These are phyloP conservation scores for Oplegnathus fasciatus DNA, from an alignment of 2,113 vertebrate species.

Conservation along the genomic window DNA sequence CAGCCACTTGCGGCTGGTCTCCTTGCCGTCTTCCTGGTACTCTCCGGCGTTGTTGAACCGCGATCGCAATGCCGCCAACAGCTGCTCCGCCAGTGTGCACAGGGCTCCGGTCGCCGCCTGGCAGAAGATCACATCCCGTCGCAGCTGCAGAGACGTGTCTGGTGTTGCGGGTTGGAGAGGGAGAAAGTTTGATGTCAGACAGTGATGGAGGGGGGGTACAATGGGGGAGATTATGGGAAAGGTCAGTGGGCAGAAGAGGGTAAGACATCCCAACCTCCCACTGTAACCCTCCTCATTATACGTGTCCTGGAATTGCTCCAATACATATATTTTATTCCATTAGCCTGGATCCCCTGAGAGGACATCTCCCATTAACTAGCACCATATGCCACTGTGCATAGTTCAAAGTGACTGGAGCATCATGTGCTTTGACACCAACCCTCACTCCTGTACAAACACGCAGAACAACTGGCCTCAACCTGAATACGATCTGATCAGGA, in stretches of 20 bases:
- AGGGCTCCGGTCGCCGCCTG: slow-evolving; percentile 92
- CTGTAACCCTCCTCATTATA: slow-evolving; percentile 33
- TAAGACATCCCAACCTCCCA: background rate
- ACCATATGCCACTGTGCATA: slow-evolving; percentile 56
- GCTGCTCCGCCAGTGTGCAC: slow-evolving; percentile 93
- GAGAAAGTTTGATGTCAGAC: background rate
- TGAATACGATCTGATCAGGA: background rate
- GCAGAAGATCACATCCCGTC: slow-evolving; percentile 95
- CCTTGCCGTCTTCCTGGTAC: slow-evolving; percentile 95
- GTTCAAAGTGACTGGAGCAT: slow-evolving; percentile 49
- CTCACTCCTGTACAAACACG: slow-evolving; percentile 16
- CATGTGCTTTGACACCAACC: slow-evolving; percentile 23
- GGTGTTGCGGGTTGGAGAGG: slow-evolving; percentile 11
- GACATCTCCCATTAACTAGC: slow-evolving; percentile 53
- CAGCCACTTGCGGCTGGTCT: slow-evolving; percentile 98
- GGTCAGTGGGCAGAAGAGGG: background rate
- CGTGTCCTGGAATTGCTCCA: slow-evolving; percentile 27
- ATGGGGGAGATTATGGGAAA: background rate
- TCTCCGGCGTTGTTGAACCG: slow-evolving; percentile 97
- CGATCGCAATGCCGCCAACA: slow-evolving; percentile 91
- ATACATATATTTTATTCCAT: slow-evolving; percentile 44
- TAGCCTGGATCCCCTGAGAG: slow-evolving; percentile 24
- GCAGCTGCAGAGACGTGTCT: slow-evolving; percentile 95
- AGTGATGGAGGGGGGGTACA: background rate
- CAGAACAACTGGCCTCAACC: slow-evolving; percentile 14